A percentile compares a stretch with the other conserved stretches of the same genome.
phyloP scores from a whole-genome alignment of 2,797 vertebrate genomes.

The Thalassophryne amazonica region DNA sequence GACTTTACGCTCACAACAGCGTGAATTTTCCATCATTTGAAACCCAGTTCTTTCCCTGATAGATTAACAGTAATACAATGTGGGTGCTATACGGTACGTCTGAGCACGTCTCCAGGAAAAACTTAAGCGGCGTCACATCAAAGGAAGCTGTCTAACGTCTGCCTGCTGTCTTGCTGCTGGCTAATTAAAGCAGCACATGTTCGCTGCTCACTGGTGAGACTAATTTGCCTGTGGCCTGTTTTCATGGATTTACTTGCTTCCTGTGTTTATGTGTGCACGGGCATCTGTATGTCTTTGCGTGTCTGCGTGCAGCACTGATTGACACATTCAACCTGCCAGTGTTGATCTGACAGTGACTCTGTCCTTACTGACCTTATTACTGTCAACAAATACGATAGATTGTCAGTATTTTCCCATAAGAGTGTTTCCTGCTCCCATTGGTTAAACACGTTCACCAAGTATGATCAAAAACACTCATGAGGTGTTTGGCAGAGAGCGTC shows the following conservation, averaged over 20 bases:
- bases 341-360: background rate
- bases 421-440: no score
- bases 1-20: no score
- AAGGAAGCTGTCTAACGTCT: conserved; percentile 44
- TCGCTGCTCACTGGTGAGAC: conserved; percentile 8
- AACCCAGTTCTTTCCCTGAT: conserved; percentile 11
- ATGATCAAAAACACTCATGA: no score
- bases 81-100: background rate
- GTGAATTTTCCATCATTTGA: conserved; percentile 6
- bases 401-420: no score
- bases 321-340: no score
- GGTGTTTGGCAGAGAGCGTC: no score
- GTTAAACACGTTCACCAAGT: no score
- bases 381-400: no score
- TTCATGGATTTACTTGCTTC: background rate
- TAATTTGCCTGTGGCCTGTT: conserved; percentile 45
- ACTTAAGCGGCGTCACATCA: conserved; percentile 49
- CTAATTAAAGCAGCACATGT: conserved; percentile 49
- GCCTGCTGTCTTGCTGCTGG: conserved; percentile 44
- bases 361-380: background rate
- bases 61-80: background rate
- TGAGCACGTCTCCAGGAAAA: conserved; percentile 21
- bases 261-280: background rate
- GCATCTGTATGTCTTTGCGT: background rate
- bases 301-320: background rate